Conservation (phyloP, 2,888 invertebrate genomes). For the Lasius platythorax region DNA sequence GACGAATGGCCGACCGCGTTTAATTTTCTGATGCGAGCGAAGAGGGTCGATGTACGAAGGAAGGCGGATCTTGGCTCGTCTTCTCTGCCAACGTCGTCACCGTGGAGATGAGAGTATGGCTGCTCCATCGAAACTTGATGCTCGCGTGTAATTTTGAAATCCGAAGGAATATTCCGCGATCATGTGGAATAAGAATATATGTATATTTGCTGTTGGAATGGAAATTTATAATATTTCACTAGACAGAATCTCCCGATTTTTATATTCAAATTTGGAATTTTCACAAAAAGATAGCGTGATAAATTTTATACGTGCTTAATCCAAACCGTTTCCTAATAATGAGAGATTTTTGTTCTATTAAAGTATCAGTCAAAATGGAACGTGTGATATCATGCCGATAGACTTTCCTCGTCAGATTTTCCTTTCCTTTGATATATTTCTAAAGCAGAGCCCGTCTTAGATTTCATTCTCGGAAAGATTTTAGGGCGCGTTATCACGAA, state of each 20-base stretch:
- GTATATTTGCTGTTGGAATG: not conserved
- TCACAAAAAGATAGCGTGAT: not conserved
- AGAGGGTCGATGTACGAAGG: constrained; percentile 40
- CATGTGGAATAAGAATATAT: not conserved
- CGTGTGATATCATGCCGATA: not conserved
- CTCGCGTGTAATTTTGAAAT: constrained; percentile 21
- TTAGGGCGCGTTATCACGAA: not conserved
- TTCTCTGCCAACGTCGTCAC: constrained; percentile 43
- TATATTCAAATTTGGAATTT: not conserved
- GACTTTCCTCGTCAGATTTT: not conserved
- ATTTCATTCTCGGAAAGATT: not conserved
- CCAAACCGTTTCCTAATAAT: not conserved
- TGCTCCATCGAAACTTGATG: constrained; percentile 15
- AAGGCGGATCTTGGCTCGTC: constrained; percentile 53
- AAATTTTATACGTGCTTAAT: constrained; percentile 3
- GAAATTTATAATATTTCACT: not conserved
- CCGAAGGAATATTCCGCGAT: not conserved
- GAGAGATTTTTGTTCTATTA: not conserved
- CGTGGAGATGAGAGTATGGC: constrained; percentile 48
- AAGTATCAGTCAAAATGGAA: not conserved
- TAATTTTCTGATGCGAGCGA: constrained; percentile 53
- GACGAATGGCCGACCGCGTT: constrained; percentile 54
- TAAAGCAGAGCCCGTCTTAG: not conserved
- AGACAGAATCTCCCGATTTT: not conserved
- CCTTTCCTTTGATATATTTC: not conserved